phyloP scores from a whole-genome alignment of 2,113 vertebrate species.

The Aegithalos caudatus region DNA sequence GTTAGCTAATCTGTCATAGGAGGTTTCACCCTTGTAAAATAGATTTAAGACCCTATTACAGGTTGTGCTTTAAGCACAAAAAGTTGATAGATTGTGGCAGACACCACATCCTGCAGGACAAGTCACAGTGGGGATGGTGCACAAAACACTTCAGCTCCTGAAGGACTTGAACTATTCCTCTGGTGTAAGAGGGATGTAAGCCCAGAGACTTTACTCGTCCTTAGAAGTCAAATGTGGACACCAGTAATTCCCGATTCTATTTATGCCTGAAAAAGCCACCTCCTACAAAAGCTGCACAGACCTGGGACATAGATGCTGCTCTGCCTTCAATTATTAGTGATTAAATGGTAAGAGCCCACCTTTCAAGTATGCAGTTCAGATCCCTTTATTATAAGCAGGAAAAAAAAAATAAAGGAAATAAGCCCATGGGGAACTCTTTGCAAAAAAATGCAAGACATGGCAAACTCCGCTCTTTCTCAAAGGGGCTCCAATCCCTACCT shows the following conservation, averaged over 20 bases:
- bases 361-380: not conserved
- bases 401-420: not conserved
- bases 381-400: not conserved
- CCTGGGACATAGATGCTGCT: not conserved
- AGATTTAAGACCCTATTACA: not conserved
- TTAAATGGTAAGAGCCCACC: not conserved
- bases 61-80: not conserved
- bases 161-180: not conserved
- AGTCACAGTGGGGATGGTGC: not conserved
- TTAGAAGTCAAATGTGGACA: not conserved
- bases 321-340: not conserved
- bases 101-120: not conserved
- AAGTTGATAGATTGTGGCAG: not conserved
- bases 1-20: not conserved
- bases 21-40: not conserved
- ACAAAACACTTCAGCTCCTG: not conserved
- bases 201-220: not conserved
- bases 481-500: not conserved
- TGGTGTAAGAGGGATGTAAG: accelerated
- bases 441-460: not conserved
- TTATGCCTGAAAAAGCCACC: not conserved
- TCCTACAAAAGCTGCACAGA: not conserved
- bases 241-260: not conserved
- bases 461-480: not conserved
- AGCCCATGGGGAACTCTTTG: not conserved